phyloP scores from a whole-genome alignment of 2,888 invertebrate genomes.

The Zele albiditarsus region DNA sequence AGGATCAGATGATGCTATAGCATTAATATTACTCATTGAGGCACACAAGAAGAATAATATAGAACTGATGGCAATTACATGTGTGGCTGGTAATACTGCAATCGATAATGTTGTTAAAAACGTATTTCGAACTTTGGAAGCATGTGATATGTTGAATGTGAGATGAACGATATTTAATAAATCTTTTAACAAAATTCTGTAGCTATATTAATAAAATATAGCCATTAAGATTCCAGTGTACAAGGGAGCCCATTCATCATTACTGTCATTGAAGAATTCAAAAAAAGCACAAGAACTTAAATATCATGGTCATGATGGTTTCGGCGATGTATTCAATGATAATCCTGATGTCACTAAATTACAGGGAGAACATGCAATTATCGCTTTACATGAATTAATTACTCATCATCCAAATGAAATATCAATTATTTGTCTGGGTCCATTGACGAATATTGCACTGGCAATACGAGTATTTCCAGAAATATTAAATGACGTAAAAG shows the following conservation, averaged over 20 bases:
- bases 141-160: conserved; percentile 78
- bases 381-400: conserved; percentile 77
- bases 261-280: conserved; percentile 69
- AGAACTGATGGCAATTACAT: conserved; percentile 81
- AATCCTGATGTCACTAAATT: conserved; percentile 73
- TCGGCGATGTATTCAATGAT: conserved; percentile 78
- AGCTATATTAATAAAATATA: conserved; percentile 24
- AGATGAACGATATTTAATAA: conserved; percentile 63
- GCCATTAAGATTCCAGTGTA: conserved; percentile 80
- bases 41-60: conserved; percentile 73
- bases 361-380: conserved; percentile 76
- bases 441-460: conserved; percentile 87
- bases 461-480: conserved; percentile 81
- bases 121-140: conserved; percentile 79
- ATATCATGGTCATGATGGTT: conserved; percentile 82
- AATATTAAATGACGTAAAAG: conserved; percentile 78
- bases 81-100: conserved; percentile 83
- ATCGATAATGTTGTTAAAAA: conserved; percentile 81
- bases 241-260: conserved; percentile 76
- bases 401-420: conserved; percentile 76
- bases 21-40: conserved; percentile 76
- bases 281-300: conserved; percentile 65
- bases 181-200: background rate
- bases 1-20: conserved; percentile 80
- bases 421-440: conserved; percentile 80